Base-by-base conservation (phyloP, 2,888 invertebrate species). In the Acrocyrtus sp. region DNA sequence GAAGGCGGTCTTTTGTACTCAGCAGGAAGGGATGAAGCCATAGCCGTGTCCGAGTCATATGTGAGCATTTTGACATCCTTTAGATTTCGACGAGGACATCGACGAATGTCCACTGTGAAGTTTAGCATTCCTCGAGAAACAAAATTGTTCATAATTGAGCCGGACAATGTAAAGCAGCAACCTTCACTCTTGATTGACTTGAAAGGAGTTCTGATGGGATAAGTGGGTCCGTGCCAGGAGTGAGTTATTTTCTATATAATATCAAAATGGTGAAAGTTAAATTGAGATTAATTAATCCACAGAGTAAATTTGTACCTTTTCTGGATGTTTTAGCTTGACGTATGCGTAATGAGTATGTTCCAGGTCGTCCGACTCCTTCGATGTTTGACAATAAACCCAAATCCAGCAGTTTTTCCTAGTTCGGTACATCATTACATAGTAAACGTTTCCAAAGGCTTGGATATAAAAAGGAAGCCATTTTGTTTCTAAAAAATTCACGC, bases 401-500 rank as follows among this genome's bases (percentile, higher is more conserved):
- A 78, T 56, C 66, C 74, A 77, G 29, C 75, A 78, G 17, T 62
- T 58, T 5, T 76, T 73, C 5, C 77, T 62, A 2, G 48, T 27
- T 12, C 74, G 56, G 58, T 79, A 74, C 74, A 80, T 67, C 79
- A 80, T 79, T 8, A 80, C 69, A 51, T 57, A 80, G 50, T 74
- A 80, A 17, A 70, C 58, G 19, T 75, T 65, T 4, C 61, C 77
- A 70, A 57, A 78, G 1, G 70, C 68, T 56, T 75, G 53, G 19
- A 80, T 77, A 56, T 74, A 78, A 34, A 74, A 77, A 6, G 80
- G 80, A 3, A 76, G 27, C 80, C 80, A 80, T 72, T 75, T 76
- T 17, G 70, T n/a, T 15, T 24, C 26, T 26, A n/a, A n/a, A n/a
- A n/a, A n/a, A n/a, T n/a, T n/a, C n/a, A n/a, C n/a, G n/a, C n/a